Evolutionary conservation across 2,797 vertebrate species (phyloP).

Genomic region (Artibeus lituratus): DNA sequence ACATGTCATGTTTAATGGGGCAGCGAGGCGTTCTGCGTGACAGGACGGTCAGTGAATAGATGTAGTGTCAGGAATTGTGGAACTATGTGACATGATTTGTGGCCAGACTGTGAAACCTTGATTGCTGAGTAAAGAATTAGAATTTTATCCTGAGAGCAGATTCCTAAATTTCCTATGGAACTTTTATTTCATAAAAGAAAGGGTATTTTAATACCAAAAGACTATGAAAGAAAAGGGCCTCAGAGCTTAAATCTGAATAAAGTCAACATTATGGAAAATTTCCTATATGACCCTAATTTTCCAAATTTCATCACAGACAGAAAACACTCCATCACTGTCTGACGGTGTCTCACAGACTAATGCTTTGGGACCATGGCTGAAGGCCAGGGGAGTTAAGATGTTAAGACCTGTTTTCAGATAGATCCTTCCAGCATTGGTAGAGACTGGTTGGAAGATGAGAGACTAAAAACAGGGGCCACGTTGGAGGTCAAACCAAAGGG

Average conservation of each 20-base stretch:
- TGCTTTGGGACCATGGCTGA: neutral
- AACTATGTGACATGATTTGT: neutral
- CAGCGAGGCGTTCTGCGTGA: neutral
- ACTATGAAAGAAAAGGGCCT: neutral
- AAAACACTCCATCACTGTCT: neutral
- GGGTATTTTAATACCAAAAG: neutral
- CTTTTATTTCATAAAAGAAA: neutral
- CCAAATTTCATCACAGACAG: neutral
- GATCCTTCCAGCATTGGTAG: neutral
- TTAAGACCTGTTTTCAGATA: neutral
- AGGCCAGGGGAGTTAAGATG: neutral
- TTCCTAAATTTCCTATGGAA: conserved; percentile 12
- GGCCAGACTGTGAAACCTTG: neutral
- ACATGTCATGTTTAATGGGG: neutral
- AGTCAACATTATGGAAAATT: conserved; percentile 2
- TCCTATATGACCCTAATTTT: neutral
- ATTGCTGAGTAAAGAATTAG: neutral
- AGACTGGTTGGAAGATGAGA: neutral
- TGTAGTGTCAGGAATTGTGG: neutral
- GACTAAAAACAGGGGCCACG: neutral
- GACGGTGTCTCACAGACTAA: neutral
- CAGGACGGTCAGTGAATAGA: neutral
- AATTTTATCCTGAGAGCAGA: neutral
- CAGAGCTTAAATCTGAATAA: conserved; percentile 1
- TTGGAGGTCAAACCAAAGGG: neutral